Conservation (phyloP, 2,888 invertebrate genomes). For the Bibio marci region DNA sequence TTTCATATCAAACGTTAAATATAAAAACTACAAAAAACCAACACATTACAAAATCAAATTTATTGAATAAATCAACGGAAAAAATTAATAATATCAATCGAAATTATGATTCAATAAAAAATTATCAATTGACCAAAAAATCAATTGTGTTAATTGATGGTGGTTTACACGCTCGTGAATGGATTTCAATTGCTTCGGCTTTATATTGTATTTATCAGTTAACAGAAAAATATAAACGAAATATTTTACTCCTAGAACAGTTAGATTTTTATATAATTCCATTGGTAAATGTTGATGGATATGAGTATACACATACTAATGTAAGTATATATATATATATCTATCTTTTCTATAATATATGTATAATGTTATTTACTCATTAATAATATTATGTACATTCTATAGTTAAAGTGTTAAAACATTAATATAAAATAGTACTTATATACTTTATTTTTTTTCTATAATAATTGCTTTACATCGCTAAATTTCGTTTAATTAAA, state of each 20-base stretch:
- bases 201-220: constrained; percentile 40
- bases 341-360: too few species aligned
- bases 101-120: too few species aligned
- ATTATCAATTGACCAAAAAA: neutral
- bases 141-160: constrained; percentile 23
- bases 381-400: too few species aligned
- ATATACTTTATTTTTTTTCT: too few species aligned
- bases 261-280: constrained; percentile 51
- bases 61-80: too few species aligned
- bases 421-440: too few species aligned
- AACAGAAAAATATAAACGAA: constrained; percentile 30
- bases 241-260: constrained; percentile 32
- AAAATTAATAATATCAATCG: too few species aligned
- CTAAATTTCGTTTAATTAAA: too few species aligned
- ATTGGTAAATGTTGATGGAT: constrained; percentile 54
- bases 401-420: too few species aligned
- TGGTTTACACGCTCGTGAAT: constrained; percentile 43
- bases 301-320: constrained; percentile 38
- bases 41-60: too few species aligned
- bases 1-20: constrained; percentile 15
- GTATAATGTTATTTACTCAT: too few species aligned
- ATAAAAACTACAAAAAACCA: constrained; percentile 22
- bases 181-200: constrained; percentile 44
- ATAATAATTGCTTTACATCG: too few species aligned
- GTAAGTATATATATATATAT: constrained; percentile 24